Evolutionary conservation across 2,797 vertebrate species (phyloP), one percentile per base, ranked within the genome.

Genomic region (Harpagifer antarcticus): DNA sequence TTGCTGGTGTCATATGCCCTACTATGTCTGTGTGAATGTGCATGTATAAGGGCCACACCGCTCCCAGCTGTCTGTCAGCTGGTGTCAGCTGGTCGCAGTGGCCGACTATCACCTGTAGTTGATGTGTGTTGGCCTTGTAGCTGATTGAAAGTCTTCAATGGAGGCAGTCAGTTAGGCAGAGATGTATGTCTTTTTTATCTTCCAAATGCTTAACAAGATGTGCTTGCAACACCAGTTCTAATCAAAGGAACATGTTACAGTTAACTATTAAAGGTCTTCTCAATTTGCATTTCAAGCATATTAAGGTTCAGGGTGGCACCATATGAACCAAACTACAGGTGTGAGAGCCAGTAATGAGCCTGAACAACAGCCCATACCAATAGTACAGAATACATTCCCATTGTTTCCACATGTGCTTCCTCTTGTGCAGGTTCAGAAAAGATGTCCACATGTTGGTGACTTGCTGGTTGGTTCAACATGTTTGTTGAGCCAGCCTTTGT

Each of bases 1-100:
- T 47, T 73, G 68, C 70, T 37, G 40, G 43, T 55, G 62, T 73
- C 76, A 82, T 80, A 82, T 77, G 74, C 58, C 73, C 68, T 63
- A 48, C 73, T 81, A 59, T 77, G 53, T 72, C 14, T 61, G 12
- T 50, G 64, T 55, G 74, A n/a, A 13, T 63, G 54, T 64, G 48
- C 65, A 16, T 56, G 53, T 59, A 13, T 43, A 15, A 17, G n/a
- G 1, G 4, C 13, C 20, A 48, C 0, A 11, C 17, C 31, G 57
- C 66, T 53, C 56, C 16, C 31, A 59, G 23, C 47, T 45, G 37
- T 48, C n/a, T 15, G 2, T 48, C 33, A 23, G 73, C 31, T 31
- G 17, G 63, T 74, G 55, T 66, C 69, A 70, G 5, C 20, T 8
- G 33, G 0, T 54, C 63, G 13, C 54, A n/a, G n/a, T n/a, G n/a